Base-by-base conservation (phyloP, 1,140 invertebrate genomes). In the Potamilus streckersoni region DNA sequence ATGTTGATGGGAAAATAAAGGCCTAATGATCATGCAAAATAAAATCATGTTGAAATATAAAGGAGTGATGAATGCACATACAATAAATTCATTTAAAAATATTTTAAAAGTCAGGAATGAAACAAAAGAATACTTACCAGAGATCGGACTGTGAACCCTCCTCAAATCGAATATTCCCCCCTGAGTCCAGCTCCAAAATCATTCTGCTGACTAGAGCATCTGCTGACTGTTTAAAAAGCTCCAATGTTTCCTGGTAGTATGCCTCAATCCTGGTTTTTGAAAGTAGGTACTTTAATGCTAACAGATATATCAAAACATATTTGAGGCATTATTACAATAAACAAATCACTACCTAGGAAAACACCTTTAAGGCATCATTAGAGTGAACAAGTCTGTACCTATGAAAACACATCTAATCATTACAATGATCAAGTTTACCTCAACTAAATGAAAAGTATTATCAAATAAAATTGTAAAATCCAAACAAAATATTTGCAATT, bases 121-220 rank as follows among this genome's bases (percentile, higher is more conserved):
- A 62, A 23, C 3, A 38, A 27, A 77, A 31, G 49, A 27, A 59
- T 17, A 78, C 77, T 76, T 75, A 89, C 89, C 89, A 90, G 15
- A 84, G 67, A 80, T 89, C 87, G 60, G 81, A 80, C 5, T 83
- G 69, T 57, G 80, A 76, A 1, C 89, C 88, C 73, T 88, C 86
- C 65, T 89, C 88, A 86, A 89, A 89, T 66, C 87, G 69, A n/a
- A 90, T 83, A 84, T 90, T 90, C 23, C 88, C 89, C 6, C 88
- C 89, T 58, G 86, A 89, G 61, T 89, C 88, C 20, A 90, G 79
- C 74, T 90, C 89, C 66, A 86, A 78, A 23, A 84, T 60, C 76
- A 90, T 82, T 62, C 88, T 76, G 63, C 82, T 83, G 16, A 87
- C 75, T 59, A 85, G 60, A 38, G 76, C 78, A 59, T 87, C 83